Conservation (phyloP, 1,140 invertebrate genomes). For the Drosophila littoralis region DNA sequence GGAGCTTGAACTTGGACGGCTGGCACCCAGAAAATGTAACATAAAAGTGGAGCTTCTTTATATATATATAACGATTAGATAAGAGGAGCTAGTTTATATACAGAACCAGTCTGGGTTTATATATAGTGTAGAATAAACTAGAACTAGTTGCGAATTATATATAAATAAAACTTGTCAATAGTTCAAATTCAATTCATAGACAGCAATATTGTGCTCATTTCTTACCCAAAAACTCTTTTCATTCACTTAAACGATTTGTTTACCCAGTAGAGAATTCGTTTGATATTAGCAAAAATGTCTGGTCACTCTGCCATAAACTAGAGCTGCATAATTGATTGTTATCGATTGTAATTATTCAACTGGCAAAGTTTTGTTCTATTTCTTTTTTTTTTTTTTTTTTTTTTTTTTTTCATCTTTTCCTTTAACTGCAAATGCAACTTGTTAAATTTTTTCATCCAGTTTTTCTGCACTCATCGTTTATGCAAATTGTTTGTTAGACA, state of each 20-base stretch:
- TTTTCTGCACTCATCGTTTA: constrained; percentile 29
- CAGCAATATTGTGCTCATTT: background rate
- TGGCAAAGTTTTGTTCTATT: constrained; percentile 51
- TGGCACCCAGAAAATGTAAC: background rate
- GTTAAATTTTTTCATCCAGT: constrained; percentile 1
- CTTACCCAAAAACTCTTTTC: background rate
- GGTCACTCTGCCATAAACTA: background rate
- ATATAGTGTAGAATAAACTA: no score
- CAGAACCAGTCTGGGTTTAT: no score
- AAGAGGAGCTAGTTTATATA: no score
- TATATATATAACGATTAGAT: no score
- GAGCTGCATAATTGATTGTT: constrained; percentile 45
- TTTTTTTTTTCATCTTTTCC: background rate
- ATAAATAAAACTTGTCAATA: no score
- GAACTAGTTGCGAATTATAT: no score
- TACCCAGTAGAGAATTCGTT: no score
- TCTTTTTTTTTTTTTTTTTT: background rate
- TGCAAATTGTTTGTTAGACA: constrained; percentile 60
- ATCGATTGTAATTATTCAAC: constrained; percentile 72
- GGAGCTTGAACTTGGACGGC: background rate
- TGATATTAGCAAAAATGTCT: no score
- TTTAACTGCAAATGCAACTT: constrained; percentile 1
- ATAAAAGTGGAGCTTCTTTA: background rate
- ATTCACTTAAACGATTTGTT: no score
- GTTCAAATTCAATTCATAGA: no score